Conservation (phyloP, 1,140 invertebrate species). For the Lethrus apterus region DNA sequence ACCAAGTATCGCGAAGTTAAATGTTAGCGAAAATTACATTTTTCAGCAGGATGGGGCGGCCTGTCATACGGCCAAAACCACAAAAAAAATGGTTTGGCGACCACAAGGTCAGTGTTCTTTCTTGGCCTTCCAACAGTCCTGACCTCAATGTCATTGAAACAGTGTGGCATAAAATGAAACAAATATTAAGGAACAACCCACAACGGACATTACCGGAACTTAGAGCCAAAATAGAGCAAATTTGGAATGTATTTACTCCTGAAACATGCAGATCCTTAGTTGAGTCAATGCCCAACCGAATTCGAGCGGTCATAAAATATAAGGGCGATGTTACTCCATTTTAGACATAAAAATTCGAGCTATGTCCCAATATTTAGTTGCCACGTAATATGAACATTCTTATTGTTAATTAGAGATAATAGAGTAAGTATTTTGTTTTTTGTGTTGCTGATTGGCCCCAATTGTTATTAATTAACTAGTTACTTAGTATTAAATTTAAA, state of each 20-base stretch:
- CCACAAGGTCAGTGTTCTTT: slow-evolving; percentile 18
- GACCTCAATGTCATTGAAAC: slow-evolving; percentile 24
- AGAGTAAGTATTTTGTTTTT: too few relatives aligned
- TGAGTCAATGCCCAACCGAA: slow-evolving; percentile 14
- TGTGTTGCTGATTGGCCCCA: too few relatives aligned
- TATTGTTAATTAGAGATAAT: too few relatives aligned
- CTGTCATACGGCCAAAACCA: slow-evolving; percentile 22
- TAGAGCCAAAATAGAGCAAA: slow-evolving; percentile 10
- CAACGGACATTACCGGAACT: slow-evolving; percentile 13
- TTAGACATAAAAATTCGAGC: neutral
- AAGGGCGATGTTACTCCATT: slow-evolving; percentile 7
- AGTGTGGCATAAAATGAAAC: slow-evolving; percentile 23
- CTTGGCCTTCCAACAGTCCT: slow-evolving; percentile 22
- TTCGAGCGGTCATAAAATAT: slow-evolving; percentile 19
- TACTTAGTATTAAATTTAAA: too few relatives aligned
- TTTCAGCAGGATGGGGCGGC: slow-evolving; percentile 24
- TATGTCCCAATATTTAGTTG: too few relatives aligned
- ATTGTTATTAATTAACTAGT: too few relatives aligned
- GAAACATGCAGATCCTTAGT: slow-evolving; percentile 14
- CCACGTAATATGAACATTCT: too few relatives aligned
- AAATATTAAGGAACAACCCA: slow-evolving; percentile 17
- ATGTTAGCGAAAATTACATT: slow-evolving; percentile 15
- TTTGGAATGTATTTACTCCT: slow-evolving; percentile 14
- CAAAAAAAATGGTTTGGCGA: slow-evolving; percentile 23
- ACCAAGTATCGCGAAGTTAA: slow-evolving; percentile 16